These are phyloP conservation scores for Oscheius sp. DNA, from an alignment of 1,140 invertebrate species.

Conservation along the genomic window DNA sequence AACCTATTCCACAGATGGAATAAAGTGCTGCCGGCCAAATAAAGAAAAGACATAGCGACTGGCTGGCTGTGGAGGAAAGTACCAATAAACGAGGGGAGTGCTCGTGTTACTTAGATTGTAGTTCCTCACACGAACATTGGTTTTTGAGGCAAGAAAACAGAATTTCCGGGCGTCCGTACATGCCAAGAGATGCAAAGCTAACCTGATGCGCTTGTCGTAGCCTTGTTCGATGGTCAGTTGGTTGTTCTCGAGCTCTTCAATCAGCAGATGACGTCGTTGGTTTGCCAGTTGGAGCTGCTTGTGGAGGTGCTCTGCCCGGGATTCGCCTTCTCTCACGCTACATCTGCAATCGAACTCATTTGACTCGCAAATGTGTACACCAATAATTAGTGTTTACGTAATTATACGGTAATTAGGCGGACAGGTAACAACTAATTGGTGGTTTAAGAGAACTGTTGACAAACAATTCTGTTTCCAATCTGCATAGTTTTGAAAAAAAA, in stretches of 20 bases:
- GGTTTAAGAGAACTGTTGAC: neutral
- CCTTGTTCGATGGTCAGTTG: slow-evolving; percentile 35
- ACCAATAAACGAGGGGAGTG: too few species aligned
- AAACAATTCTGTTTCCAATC: too few species aligned
- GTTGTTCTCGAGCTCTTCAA: slow-evolving; percentile 35
- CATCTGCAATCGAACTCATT: slow-evolving; percentile 4
- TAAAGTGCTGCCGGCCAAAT: too few species aligned
- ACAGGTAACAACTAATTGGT: neutral
- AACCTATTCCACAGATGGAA: too few species aligned
- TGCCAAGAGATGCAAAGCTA: neutral
- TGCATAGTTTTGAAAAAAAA: too few species aligned
- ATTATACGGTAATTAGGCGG: too few species aligned
- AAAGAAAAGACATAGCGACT: too few species aligned
- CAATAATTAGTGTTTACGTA: neutral
- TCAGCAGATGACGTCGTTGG: slow-evolving; percentile 29
- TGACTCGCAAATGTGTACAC: neutral
- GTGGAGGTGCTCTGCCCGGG: slow-evolving; percentile 18
- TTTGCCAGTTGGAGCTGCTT: slow-evolving; percentile 36
- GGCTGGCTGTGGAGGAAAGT: too few species aligned
- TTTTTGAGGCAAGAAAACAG: too few species aligned
- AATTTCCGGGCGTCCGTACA: too few species aligned
- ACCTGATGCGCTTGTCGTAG: slow-evolving; percentile 32
- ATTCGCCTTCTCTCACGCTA: slow-evolving; percentile 25
- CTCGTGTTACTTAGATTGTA: too few species aligned
- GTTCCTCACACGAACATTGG: too few species aligned